Evolutionary conservation across 2,113 vertebrate genomes (phyloP), one percentile per base, ranked within the genome.

Genomic region (Bufo gargarizans): DNA sequence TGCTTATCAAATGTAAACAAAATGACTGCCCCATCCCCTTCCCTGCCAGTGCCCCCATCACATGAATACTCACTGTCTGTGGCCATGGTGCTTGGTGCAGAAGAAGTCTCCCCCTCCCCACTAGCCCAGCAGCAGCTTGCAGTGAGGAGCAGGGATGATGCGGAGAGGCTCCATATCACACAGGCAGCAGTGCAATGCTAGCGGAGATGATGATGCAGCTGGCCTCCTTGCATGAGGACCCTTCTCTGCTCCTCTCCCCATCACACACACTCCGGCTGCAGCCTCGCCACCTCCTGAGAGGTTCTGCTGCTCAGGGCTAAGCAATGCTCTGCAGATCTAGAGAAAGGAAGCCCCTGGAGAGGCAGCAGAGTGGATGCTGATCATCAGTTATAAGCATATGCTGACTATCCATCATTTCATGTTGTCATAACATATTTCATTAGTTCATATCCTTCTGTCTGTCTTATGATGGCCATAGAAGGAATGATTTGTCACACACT

Each of bases 21-120:
- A 56, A 85, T 74, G 83, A 74, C 83, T 56, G 83, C 67, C 74
- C 50, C 83, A 74, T 85, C 71, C 19, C 53, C 12, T 55, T 53
- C 59, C 76, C 50, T 56, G 59, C 69, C 20, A 10, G 22, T 33
- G 16, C 14, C 13, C 14, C n/a, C 84, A 77, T 58, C 71, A 77
- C 87, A 17, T 7, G 63, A 61, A 55, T 92, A 96, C 96, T 96
- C 94, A 97, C 96, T 95, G 92, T 96, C 95, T 7, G 95, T 92
- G 89, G 93, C 94, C 96, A 96, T 96, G 93, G 91, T 92, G 84
- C 91, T 83, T 82, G 88, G 67, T 77, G 22, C 5, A 47, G 43
- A 16, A 56, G 69, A 50, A 82, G 67, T 82, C 82, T 74, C n/a
- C 67, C n/a, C 43, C 61, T 33, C 33, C 33, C 33, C 33, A 33